These are phyloP conservation scores for Leptobrachium ailaonicum DNA, from an alignment of 2,113 vertebrate species.

Conservation along the genomic window DNA sequence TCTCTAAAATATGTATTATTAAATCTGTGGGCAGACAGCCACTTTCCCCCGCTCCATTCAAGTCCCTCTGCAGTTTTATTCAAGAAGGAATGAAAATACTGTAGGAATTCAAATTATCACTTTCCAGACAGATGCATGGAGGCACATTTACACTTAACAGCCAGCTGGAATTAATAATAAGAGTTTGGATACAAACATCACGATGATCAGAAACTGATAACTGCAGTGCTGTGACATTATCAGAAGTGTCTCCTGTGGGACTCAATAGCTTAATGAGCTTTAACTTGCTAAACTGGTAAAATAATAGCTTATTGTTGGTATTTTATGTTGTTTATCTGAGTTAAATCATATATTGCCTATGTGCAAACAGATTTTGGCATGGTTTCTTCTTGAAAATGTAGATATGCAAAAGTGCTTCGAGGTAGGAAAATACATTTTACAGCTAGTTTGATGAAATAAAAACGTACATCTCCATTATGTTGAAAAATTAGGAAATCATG, in stretches of 20 bases:
- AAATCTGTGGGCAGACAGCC: conserved; percentile 24
- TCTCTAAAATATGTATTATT: conserved; percentile 21
- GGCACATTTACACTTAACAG: conserved; percentile 51
- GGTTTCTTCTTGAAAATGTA: no score
- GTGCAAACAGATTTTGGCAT: no score
- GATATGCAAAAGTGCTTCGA: no score
- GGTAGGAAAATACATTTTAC: no score
- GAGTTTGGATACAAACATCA: conserved; percentile 32
- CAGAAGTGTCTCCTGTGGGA: conserved; percentile 52
- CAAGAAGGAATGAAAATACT: conserved; percentile 9
- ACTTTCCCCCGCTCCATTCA: neutral
- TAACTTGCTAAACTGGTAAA: neutral
- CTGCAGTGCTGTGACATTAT: conserved; percentile 57
- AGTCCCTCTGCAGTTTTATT: conserved; percentile 39
- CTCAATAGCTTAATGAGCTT: conserved; percentile 57
- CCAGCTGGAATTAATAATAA: conserved; percentile 52
- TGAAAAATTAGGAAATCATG: no score
- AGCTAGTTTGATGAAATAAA: no score
- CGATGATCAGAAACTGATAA: conserved; percentile 49
- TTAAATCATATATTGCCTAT: no score
- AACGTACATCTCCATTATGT: no score
- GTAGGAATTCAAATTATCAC: conserved; percentile 36
- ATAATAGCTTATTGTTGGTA: no score
- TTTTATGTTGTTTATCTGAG: no score
- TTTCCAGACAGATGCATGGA: conserved; percentile 51